These are phyloP conservation scores for Morpho helenor DNA, from an alignment of 2,888 invertebrate species.

Conservation along the genomic window DNA sequence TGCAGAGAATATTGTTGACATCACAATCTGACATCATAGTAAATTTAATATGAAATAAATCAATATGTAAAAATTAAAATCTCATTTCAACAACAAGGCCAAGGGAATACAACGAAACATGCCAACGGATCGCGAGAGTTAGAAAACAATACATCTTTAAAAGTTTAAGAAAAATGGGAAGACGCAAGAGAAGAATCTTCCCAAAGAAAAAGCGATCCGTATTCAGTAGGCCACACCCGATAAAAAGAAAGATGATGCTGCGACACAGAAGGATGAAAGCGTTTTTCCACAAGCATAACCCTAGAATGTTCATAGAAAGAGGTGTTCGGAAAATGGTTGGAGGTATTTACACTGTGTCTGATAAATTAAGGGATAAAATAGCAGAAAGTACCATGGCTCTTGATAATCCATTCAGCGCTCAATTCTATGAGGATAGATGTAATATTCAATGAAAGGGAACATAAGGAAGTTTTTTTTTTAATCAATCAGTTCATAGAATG, in stretches of 20 bases:
- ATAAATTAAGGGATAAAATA: conserved; percentile 54
- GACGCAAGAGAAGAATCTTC: conserved; percentile 44
- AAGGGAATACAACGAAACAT: conserved; percentile 4
- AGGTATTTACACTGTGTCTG: conserved; percentile 51
- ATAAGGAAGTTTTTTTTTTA: too few species aligned
- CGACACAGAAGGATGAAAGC: conserved; percentile 49
- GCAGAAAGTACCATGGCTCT: conserved; percentile 53
- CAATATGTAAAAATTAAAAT: conserved; percentile 19
- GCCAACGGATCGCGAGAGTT: background rate
- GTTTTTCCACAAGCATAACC: conserved; percentile 52
- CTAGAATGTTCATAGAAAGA: conserved; percentile 37
- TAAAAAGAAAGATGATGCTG: conserved; percentile 50
- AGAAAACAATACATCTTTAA: background rate
- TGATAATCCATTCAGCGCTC: conserved; percentile 53
- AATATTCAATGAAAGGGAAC: conserved; percentile 39
- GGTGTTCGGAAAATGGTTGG: conserved; percentile 50
- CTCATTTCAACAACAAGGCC: background rate
- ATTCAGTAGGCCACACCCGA: conserved; percentile 56
- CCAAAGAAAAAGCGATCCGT: conserved; percentile 51
- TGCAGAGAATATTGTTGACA: conserved; percentile 14
- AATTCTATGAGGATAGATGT: conserved; percentile 61
- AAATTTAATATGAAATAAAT: conserved; percentile 11
- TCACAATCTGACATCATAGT: conserved; percentile 6
- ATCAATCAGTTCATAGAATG: conserved; percentile 28
- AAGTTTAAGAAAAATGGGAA: conserved; percentile 40